Percentiles rank a stretch among this genome's conserved stretches.
phyloP scores from a whole-genome alignment of 2,888 invertebrate species.

The Halocaridina rubra region DNA sequence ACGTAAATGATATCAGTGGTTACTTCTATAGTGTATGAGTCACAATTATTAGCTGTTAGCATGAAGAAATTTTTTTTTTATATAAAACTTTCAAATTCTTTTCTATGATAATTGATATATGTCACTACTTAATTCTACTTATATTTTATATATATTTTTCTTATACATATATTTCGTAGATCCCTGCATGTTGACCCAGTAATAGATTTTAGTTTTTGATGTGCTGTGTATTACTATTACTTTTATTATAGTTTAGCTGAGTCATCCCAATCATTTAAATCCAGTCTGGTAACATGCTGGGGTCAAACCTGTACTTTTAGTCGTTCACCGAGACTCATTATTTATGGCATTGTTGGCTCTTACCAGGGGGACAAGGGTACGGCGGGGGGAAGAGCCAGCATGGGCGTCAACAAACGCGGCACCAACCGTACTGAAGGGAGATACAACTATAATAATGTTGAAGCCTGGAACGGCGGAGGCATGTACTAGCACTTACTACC shows the following conservation, averaged over 20 bases:
- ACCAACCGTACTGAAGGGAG: conserved; percentile 63
- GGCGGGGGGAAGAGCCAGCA: conserved; percentile 64
- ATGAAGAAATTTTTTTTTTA: no score
- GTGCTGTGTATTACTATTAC: conserved; percentile 22
- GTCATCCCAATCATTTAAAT: conserved; percentile 26
- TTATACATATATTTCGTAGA: conserved; percentile 17
- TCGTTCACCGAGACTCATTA: conserved; percentile 60
- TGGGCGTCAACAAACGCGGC: conserved; percentile 63
- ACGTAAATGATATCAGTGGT: no score
- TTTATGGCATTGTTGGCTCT: conserved; percentile 61
- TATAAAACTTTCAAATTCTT: no score
- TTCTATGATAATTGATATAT: no score
- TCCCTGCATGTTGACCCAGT: conserved; percentile 43
- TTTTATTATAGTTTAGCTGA: no score
- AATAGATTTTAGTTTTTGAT: conserved; percentile 22
- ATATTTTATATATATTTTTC: no score
- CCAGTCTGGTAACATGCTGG: conserved; percentile 51
- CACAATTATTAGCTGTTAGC: no score
- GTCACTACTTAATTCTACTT: no score
- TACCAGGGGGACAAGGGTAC: conserved; percentile 64
- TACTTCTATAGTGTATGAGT: no score
- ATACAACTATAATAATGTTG: conserved; percentile 33
- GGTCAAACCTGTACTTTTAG: conserved; percentile 59
- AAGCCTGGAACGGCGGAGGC: conserved; percentile 43
- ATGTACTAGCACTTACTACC: conserved; percentile 42